Evolutionary conservation across 2,797 vertebrate species (phyloP).

Genomic region (Crocodylus rhombifer): DNA sequence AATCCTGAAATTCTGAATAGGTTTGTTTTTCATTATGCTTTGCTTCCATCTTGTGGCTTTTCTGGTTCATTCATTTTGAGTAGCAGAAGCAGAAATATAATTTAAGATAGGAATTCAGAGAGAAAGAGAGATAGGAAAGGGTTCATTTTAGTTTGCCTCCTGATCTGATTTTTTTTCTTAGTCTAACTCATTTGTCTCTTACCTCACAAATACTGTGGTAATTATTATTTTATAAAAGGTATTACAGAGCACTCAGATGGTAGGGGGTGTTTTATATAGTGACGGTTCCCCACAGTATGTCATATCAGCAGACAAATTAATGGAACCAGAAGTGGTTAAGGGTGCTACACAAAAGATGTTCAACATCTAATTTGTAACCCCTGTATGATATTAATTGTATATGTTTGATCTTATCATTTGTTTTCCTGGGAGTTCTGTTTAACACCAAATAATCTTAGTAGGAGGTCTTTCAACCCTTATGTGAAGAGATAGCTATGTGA

Average conservation of each 20-base stretch:
- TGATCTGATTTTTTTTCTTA: not conserved
- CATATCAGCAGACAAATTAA: not conserved
- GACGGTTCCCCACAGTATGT: not conserved
- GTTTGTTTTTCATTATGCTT: rapidly evolving
- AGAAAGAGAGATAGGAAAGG: not conserved
- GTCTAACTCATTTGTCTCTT: not conserved
- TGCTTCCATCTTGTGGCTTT: rapidly evolving
- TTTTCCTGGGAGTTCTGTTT: rapidly evolving
- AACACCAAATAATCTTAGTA: rapidly evolving
- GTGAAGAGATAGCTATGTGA: not conserved
- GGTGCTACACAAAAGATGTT: not conserved
- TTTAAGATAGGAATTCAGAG: not conserved
- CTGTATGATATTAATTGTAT: not conserved
- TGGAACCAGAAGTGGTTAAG: rapidly evolving
- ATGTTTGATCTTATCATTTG: not conserved
- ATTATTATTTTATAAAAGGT: not conserved
- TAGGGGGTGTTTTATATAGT: rapidly evolving
- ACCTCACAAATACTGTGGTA: not conserved
- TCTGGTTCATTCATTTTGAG: rapidly evolving
- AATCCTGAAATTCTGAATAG: rapidly evolving
- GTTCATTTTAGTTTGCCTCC: not conserved
- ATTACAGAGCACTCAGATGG: rapidly evolving
- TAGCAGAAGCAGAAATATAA: rapidly evolving
- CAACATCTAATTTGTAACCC: not conserved
- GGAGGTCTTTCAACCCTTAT: rapidly evolving